These are phyloP conservation scores for Aphidoletes aphidimyza DNA, from an alignment of 2,888 invertebrate genomes.

Conservation along the genomic window DNA sequence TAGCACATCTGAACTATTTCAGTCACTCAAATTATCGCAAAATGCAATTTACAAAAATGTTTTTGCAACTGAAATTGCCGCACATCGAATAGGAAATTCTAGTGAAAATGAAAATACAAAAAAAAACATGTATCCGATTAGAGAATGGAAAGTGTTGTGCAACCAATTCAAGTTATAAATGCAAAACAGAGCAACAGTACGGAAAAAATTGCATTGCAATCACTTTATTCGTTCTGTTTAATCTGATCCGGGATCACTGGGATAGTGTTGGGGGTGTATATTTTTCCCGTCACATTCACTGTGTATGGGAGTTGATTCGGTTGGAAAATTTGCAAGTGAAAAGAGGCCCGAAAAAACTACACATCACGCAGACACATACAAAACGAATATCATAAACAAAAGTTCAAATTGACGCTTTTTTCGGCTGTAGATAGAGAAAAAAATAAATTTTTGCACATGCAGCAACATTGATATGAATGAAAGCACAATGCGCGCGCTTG, in stretches of 20 bases:
- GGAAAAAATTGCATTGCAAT: not conserved
- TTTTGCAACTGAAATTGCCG: not conserved
- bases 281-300: not conserved
- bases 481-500: too few relatives aligned
- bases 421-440: too few relatives aligned
- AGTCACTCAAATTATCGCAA: slow-evolving; percentile 45
- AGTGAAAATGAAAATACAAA: not conserved
- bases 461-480: not conserved
- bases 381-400: slow-evolving; percentile 38
- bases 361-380: not conserved
- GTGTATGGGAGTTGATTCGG: not conserved
- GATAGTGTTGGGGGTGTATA: not conserved
- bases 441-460: slow-evolving; percentile 41
- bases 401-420: slow-evolving; percentile 1
- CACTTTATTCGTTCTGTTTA: slow-evolving; percentile 37
- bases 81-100: too few relatives aligned
- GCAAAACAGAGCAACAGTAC: not conserved
- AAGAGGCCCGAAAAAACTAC: not conserved
- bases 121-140: not conserved
- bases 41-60: not conserved
- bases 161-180: not conserved
- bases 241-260: slow-evolving; percentile 43
- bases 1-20: slow-evolving; percentile 47
- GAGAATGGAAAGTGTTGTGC: not conserved
- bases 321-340: not conserved